Base-by-base conservation (phyloP, 2,113 vertebrate species). In the Peromyscus californicus region DNA sequence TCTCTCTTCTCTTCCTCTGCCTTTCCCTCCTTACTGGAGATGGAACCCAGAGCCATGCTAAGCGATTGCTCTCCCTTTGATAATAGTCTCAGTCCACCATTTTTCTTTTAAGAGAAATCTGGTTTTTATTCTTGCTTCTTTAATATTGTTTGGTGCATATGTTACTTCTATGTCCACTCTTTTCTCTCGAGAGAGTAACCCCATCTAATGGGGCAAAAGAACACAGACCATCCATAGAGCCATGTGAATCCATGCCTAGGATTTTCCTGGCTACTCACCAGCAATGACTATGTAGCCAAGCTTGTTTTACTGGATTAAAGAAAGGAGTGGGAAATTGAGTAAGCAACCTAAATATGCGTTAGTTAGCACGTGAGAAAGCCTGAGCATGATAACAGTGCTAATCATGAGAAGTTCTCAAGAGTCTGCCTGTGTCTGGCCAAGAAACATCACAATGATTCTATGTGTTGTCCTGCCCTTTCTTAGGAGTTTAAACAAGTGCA, bases 371-470 rank as follows among this genome's bases (percentile, higher is more conserved):
- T 12, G 59, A 72, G 54, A 33, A 29, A 61, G 21, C 39, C 3
- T 26, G 65, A 90, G n/a, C 0, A 0, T 59, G 26, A 36, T 15
- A 39, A 39, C 4, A 21, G 1, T 8, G 2, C 76, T 85, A 26
- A 5, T 69, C 78, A 82, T 65, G 72, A 74, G 89, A 85, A 76
- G 67, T 57, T 87, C 86, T 33, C 75, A 48, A 92, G 74, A 87
- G 29, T 21, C 91, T 84, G 85, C 17, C 70, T 74, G 8, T 48
- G 29, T n/a, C 39, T 59, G 80, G 3, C 13, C 42, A 17, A 5
- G 29, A 78, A 69, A 69, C 13, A 36, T 84, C 21, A 48, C 31
- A 12, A 2, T 59, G 65, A 67, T 57, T 65, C n/a, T 29, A 26
- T 4, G 17, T 1, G 0, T 16, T 45, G 9, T 24, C 6, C 31